Evolutionary conservation across 2,113 vertebrate species (phyloP), one percentile per base, ranked within the genome.

Genomic region (Salvelinus alpinus): DNA sequence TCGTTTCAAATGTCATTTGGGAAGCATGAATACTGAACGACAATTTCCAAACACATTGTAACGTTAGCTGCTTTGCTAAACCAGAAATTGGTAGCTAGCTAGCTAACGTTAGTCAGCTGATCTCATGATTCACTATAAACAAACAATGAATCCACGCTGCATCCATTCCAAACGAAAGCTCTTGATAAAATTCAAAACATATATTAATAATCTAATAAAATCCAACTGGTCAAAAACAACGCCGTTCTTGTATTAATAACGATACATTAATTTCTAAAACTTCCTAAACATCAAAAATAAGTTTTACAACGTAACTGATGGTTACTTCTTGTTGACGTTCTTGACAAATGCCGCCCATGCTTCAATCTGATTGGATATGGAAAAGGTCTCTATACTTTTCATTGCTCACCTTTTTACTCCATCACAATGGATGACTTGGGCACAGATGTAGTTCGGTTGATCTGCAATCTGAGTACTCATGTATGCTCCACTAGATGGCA

Each of bases 281-380:
- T 38, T 66, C 25, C 51, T 62, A 62, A 62, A n/a, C n/a, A 24
- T 62, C 38, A 18, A 5, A 54, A 2, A 9, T 6, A 64, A 8
- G n/a, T 22, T 64, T 11, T 66, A 11, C 25, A 66, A 2, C 38
- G 9, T 48, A 51, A 69, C 18, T 47, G 68, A 12, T 70, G 34
- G n/a, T 25, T 70, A 74, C 76, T 80, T 83, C 79, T 80, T 83
- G 85, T 74, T 80, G 62, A 66, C 51, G 3, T 20, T 59, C 68
- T 12, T 64, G 64, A 64, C 13, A 70, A 64, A 44, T 20, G 29
- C 66, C 31, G 47, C 80, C 72, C 59, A 4, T 12, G 6, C 0
- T 4, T 34, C 5, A 2, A 54, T 57, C 20, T 34, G 24, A 78
- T 78, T 78, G 76, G 76, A 25, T 59, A 13, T 66, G 47, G 12